Base-by-base conservation (phyloP, 2,888 invertebrate genomes). In the Cremastinae sp. region DNA sequence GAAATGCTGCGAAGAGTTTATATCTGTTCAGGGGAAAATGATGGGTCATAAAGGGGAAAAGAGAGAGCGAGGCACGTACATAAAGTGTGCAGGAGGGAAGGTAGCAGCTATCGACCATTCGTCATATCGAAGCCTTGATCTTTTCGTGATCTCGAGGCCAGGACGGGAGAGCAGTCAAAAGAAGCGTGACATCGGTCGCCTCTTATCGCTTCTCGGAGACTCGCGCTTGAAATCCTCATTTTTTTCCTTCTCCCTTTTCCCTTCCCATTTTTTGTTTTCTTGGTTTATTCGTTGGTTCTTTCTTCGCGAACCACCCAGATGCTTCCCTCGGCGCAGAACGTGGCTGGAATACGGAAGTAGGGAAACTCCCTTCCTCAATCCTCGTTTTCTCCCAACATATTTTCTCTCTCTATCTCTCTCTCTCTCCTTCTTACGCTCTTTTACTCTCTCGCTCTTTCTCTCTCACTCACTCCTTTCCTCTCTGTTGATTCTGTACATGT, bases 231-330 rank as follows among this genome's bases (percentile, higher is more conserved):
- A 43, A 55, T 55, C 51, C 53, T 70, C 55, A 62, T 70, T 62
- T 61, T 70, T 61, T 53, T 65, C 16, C 35, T 18, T 22, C 51
- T 28, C 12, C 20, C 55, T 45, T 47, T 55, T 65, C 51, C 51
- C 20, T 45, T 45, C 37, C 10, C n/a, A 51, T 56, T 41, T 12
- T 43, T 61, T 66, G 59, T 16, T 41, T 43, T 51, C 18, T 47
- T 37, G 9, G 56, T 61, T 65, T 37, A 66, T 69, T 70, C 28
- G 56, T 70, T 62, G 69, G 61, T 74, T 76, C 72, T 77, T 79
- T 75, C 70, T 71, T 71, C 66, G 69, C 65, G 73, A 76, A 65
- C 59, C 59, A 35, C 58, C 71, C 79, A 79, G 79, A 78, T 79
- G 78, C 75, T 79, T 75, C 79, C 74, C 51, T 62, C 64, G 71